Conservation (phyloP, 2,888 invertebrate genomes). For the Orthosia gracilis region DNA sequence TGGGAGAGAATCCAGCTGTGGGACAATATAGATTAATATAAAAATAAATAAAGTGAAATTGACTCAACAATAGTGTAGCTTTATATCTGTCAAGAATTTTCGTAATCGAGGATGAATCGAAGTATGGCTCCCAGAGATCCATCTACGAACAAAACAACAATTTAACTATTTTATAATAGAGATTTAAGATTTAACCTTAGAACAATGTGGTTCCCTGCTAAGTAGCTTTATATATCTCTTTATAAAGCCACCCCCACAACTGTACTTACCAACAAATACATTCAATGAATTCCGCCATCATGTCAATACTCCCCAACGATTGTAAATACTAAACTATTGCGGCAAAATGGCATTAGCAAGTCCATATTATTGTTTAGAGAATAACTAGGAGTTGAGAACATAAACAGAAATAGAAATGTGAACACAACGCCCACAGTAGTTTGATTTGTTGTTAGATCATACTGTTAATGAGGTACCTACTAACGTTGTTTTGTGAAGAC, state of each 20-base stretch:
- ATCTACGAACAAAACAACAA: too few species aligned
- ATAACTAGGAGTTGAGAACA: constrained; percentile 39
- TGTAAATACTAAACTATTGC: constrained; percentile 44
- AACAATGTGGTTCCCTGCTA: too few species aligned
- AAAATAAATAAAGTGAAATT: too few species aligned
- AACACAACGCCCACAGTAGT: constrained; percentile 43
- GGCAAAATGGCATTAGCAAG: constrained; percentile 45
- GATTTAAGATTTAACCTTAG: too few species aligned
- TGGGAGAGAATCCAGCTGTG: too few species aligned
- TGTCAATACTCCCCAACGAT: constrained; percentile 35
- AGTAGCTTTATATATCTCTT: too few species aligned
- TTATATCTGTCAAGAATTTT: too few species aligned
- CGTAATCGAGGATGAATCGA: too few species aligned
- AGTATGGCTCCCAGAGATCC: too few species aligned
- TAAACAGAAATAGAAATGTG: constrained; percentile 55
- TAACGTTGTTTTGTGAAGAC: constrained; percentile 1
- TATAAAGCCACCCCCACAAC: background rate
- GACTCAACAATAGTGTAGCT: too few species aligned
- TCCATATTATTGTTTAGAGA: constrained; percentile 52
- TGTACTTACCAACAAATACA: background rate
- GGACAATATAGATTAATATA: too few species aligned
- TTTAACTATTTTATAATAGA: too few species aligned
- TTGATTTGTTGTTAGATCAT: constrained; percentile 51
- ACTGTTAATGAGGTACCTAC: background rate
- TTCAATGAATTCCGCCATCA: constrained; percentile 4